A percentile compares a stretch with the other conserved stretches of the same genome.
phyloP scores from a whole-genome alignment of 2,888 invertebrate genomes.

The Ormyrus thymus region DNA sequence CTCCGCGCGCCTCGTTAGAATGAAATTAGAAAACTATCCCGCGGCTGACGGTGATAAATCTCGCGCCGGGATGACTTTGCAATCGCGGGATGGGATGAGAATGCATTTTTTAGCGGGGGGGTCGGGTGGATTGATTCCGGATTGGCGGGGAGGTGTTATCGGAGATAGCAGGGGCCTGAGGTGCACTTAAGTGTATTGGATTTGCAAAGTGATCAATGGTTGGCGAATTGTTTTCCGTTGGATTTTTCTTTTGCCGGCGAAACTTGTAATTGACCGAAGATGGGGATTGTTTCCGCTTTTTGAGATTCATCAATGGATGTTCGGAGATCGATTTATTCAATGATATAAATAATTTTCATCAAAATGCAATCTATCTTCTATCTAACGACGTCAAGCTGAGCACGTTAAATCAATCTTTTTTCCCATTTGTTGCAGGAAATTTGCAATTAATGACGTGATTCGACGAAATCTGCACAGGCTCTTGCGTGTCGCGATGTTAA shows the following conservation, averaged over 20 bases:
- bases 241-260: neutral
- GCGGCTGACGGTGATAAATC: neutral
- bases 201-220: conserved; percentile 12
- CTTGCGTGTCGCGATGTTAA: too few relatives aligned
- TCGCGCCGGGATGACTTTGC: neutral
- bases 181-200: conserved; percentile 25
- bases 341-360: too few relatives aligned
- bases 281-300: too few relatives aligned
- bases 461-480: too few relatives aligned
- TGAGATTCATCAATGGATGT: too few relatives aligned
- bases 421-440: too few relatives aligned
- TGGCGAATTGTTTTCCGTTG: neutral
- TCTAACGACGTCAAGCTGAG: too few relatives aligned
- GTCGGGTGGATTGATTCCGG: conserved; percentile 3
- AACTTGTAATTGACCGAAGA: neutral
- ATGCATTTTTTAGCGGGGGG: conserved; percentile 2
- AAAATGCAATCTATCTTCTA: too few relatives aligned
- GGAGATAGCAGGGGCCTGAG: neutral
- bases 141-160: neutral
- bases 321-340: too few relatives aligned
- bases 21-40: conserved; percentile 24
- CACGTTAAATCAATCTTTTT: too few relatives aligned
- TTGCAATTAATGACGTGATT: too few relatives aligned
- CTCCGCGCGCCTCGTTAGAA: neutral
- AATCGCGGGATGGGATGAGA: neutral